Base-by-base conservation (phyloP, 2,888 invertebrate species). In the Tribolium freemani region DNA sequence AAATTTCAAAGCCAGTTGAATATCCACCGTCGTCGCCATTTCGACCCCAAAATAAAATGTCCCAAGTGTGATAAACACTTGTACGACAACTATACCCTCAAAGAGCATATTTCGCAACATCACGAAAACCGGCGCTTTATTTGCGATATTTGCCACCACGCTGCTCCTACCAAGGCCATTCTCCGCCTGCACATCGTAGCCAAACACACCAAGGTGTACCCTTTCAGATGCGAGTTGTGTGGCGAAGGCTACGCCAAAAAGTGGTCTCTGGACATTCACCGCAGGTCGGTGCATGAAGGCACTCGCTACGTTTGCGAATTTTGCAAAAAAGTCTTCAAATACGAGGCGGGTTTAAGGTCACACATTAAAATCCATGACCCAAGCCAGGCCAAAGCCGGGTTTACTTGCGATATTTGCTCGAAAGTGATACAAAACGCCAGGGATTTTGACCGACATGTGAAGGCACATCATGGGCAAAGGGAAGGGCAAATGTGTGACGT, bases 241-340 rank as follows among this genome's bases (percentile, higher is more conserved):
- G 58, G 58, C 2, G 48, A 56, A 46, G 68, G 68, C 5, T 58
- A 58, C 20, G 11, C 48, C 4, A 51, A 46, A 9, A 63, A 50
- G 10, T 13, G 11, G 16, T 8, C 11, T 4, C 10, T 46, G 4
- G 50, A 57, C 6, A 16, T 11, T 1, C 67, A 67, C 13, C 30
- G n/a, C 8, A 31, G 30, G 44, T 53, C 30, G n/a, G 26, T 53
- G 10, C 66, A 66, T 20, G 44, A 66, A 54, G 53, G 64, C 8
- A 20, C 53, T 8, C 21, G 30, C 5, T 45, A 31, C 45, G 11
- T 26, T 5, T 66, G 66, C 45, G 56, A 66, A n/a, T n/a, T 44
- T 1, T 66, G 66, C 31, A 30, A 38, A n/a, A 66, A 66, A 46
- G 26, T 45, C 0, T 66, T 66, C 20, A 66, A 53, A 21, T 44